Evolutionary conservation across 2,797 vertebrate species (phyloP).

Genomic region (Nothura maculosa): DNA sequence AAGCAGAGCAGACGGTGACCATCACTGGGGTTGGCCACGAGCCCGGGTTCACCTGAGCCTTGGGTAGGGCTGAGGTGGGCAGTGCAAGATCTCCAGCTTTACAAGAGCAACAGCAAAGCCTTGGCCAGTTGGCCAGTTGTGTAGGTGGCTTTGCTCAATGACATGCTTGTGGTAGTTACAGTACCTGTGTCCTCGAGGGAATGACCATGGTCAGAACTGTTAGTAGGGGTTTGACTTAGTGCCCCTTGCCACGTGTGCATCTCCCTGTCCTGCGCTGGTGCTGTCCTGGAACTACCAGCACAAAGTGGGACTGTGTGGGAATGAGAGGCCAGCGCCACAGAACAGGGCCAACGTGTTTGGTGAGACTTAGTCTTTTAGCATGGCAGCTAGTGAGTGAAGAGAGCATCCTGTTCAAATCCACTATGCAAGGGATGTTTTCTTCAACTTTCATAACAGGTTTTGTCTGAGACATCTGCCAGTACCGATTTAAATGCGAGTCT

Average conservation of each 20-base stretch:
- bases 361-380: not conserved
- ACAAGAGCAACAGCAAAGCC: fast-evolving
- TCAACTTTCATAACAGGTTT: not conserved
- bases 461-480: not conserved
- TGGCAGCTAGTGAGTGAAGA: not conserved
- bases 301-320: not conserved
- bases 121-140: no score
- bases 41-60: not conserved
- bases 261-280: not conserved
- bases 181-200: fast-evolving
- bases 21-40: fast-evolving
- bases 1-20: fast-evolving
- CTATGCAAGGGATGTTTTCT: not conserved
- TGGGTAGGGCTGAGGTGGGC: fast-evolving
- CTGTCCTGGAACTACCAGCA: no score
- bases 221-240: not conserved
- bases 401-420: not conserved
- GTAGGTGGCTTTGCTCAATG: not conserved
- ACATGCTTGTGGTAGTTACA: fast-evolving
- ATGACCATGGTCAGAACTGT: not conserved
- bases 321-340: not conserved
- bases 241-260: not conserved
- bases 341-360: fast-evolving
- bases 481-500: not conserved
- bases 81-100: not conserved